A percentile compares a stretch with the other conserved stretches of the same genome.
These are phyloP conservation scores for Casuarius casuarius DNA, from an alignment of 2,113 vertebrate species.

Conservation along the genomic window DNA sequence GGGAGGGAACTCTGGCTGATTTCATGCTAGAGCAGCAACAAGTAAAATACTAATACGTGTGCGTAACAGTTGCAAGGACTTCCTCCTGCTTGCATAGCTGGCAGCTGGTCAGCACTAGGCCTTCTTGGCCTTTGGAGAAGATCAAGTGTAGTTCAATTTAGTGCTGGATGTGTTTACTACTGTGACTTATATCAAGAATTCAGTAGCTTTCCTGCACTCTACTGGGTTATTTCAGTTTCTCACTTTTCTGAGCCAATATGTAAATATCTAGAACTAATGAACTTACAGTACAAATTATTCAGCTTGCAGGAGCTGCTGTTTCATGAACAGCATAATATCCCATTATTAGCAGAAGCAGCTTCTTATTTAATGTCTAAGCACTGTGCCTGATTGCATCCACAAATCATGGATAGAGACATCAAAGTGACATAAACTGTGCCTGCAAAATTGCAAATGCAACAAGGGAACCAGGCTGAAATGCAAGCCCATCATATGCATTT, in stretches of 20 bases:
- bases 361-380: constrained; percentile 22
- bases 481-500: not conserved
- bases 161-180: not conserved
- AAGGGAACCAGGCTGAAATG: not conserved
- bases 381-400: not conserved
- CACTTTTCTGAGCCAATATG: not conserved
- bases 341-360: constrained; percentile 24
- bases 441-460: not conserved
- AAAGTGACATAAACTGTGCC: not conserved
- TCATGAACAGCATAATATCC: not conserved
- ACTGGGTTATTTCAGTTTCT: not conserved
- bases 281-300: constrained; percentile 1
- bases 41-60: not conserved
- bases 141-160: not conserved
- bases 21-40: not conserved
- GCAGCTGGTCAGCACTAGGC: not conserved
- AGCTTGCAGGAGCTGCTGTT: not conserved
- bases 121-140: not conserved
- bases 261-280: constrained; percentile 30
- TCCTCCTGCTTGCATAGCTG: not conserved
- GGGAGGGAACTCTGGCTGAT: not conserved
- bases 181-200: not conserved
- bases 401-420: not conserved
- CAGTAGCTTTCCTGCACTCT: not conserved
- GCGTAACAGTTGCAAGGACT: not conserved